phyloP scores from a whole-genome alignment of 1,140 invertebrate genomes.

The Homalodisca vitripennis region DNA sequence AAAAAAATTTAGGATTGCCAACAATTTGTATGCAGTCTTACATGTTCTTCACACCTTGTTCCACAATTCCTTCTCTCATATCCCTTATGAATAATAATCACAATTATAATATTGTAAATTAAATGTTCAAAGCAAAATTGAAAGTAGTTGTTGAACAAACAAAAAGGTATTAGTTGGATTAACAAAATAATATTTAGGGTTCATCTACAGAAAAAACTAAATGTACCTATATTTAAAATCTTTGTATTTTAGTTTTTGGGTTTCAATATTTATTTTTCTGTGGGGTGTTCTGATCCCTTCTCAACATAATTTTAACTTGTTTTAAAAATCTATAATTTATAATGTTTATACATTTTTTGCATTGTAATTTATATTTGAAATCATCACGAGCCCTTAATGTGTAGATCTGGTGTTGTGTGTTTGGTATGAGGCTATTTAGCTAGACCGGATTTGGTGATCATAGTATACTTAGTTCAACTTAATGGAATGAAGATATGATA shows the following conservation, averaged over 20 bases:
- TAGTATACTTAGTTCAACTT: too few species aligned
- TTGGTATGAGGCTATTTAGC: too few species aligned
- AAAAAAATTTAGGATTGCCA: background rate
- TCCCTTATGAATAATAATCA: background rate
- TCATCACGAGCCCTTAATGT: too few species aligned
- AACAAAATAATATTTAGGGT: background rate
- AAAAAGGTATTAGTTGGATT: background rate
- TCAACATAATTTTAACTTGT: background rate
- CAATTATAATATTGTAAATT: background rate
- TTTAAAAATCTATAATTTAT: background rate
- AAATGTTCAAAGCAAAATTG: background rate
- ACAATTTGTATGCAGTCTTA: background rate
- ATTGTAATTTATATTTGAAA: constrained; percentile 10
- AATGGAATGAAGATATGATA: too few species aligned
- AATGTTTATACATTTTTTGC: background rate
- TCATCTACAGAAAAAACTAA: background rate
- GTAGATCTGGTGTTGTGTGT: too few species aligned
- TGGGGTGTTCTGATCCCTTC: background rate
- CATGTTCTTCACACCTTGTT: background rate
- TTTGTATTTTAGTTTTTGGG: background rate
- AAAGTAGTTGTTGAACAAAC: too few species aligned
- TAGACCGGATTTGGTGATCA: too few species aligned
- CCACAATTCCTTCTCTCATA: background rate
- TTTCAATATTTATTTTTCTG: background rate
- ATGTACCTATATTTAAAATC: background rate